Percentiles rank a stretch among this genome's conserved stretches.
Conservation (phyloP, 2,797 vertebrate species). For the Sebastiscus albofasciatus region DNA sequence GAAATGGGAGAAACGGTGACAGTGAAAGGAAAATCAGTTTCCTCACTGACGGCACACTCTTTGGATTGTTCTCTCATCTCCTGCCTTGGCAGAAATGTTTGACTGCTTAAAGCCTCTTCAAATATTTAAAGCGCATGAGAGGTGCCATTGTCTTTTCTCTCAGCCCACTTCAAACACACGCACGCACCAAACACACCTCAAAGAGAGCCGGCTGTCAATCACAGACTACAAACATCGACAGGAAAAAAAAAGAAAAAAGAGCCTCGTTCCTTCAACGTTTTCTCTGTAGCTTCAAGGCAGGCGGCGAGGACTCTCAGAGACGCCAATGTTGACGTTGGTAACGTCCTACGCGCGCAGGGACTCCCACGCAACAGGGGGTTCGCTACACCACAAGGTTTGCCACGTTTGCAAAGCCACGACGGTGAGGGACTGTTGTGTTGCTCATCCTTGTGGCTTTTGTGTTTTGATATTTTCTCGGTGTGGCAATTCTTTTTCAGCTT, state of each 20-base stretch:
- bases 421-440: background rate
- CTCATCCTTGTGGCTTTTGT: constrained; percentile 23
- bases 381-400: background rate
- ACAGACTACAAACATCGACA: constrained; percentile 28
- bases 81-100: constrained; percentile 38
- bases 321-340: constrained; percentile 17
- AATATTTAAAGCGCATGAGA: constrained; percentile 66
- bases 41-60: constrained; percentile 17
- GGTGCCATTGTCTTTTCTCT: constrained; percentile 52
- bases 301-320: background rate
- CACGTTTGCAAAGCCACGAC: constrained; percentile 1
- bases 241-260: background rate
- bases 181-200: constrained; percentile 28
- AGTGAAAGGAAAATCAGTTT: constrained; percentile 9
- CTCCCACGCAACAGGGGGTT: constrained; percentile 22
- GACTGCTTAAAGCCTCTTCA: constrained; percentile 64
- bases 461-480: constrained; percentile 1
- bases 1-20: background rate
- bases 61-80: constrained; percentile 42
- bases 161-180: constrained; percentile 58
- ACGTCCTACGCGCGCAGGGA: background rate
- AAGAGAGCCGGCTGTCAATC: constrained; percentile 63
- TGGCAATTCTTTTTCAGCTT: background rate
- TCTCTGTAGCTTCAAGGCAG: constrained; percentile 15
- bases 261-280: constrained; percentile 26